phyloP scores from a whole-genome alignment of 2,113 vertebrate species.

The Ploceus nigricollis region DNA sequence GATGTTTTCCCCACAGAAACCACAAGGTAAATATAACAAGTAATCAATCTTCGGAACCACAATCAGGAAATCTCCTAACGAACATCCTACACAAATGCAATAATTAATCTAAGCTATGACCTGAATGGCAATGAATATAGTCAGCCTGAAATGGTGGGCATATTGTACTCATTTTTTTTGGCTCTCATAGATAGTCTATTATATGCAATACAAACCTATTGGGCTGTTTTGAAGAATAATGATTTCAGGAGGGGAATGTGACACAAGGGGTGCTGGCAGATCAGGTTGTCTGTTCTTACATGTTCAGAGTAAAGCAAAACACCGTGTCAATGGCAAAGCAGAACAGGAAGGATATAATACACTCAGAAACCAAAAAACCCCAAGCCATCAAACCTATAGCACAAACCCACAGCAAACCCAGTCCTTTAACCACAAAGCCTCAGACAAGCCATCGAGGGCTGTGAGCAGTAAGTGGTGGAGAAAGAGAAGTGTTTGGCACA shows the following conservation, averaged over 20 bases:
- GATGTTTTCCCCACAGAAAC: slow-evolving; percentile 71
- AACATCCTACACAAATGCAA: slow-evolving; percentile 72
- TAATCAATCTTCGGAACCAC: slow-evolving; percentile 70
- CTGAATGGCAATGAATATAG: slow-evolving; percentile 72
- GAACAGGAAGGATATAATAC: slow-evolving; percentile 25
- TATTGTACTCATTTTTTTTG: slow-evolving; percentile 39
- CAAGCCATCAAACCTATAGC: neutral
- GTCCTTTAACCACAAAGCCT: neutral
- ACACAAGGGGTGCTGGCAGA: slow-evolving; percentile 25
- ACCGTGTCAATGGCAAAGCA: slow-evolving; percentile 44
- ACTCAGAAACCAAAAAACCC: neutral
- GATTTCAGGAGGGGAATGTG: slow-evolving; percentile 50
- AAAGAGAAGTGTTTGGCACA: neutral
- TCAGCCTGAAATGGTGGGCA: slow-evolving; percentile 36
- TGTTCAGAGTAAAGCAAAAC: slow-evolving; percentile 50
- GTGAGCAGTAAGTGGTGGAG: neutral
- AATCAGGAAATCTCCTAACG: slow-evolving; percentile 72
- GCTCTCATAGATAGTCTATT: slow-evolving; percentile 36
- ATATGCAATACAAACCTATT: slow-evolving; percentile 23
- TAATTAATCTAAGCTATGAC: slow-evolving; percentile 74
- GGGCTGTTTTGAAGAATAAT: slow-evolving; percentile 54
- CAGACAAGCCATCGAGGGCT: neutral
- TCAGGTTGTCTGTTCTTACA: slow-evolving; percentile 18
- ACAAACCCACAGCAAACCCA: neutral
- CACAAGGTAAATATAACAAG: slow-evolving; percentile 69